Evolutionary conservation across 2,113 vertebrate species (phyloP).

Genomic region (Atherinomorus stipes): DNA sequence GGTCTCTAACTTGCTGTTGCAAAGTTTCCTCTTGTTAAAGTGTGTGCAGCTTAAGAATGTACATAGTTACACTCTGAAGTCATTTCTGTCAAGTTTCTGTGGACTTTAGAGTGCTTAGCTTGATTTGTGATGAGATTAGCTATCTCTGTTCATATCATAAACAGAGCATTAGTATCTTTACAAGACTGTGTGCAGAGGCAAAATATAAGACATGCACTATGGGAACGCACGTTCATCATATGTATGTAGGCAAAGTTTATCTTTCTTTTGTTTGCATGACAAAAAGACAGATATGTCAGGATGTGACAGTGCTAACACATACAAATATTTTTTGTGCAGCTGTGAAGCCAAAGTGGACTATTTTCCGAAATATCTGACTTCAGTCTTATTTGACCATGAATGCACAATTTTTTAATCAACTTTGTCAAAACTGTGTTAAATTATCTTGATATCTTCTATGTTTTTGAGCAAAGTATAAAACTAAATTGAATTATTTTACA

Average conservation of each 20-base stretch:
- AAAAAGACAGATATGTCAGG: slow-evolving; percentile 30
- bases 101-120: slow-evolving; percentile 22
- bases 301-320: slow-evolving; percentile 2
- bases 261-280: slow-evolving; percentile 19
- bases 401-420: not conserved
- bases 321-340: not conserved
- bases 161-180: slow-evolving; percentile 49
- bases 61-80: slow-evolving; percentile 49
- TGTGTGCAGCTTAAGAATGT: slow-evolving; percentile 33
- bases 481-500: not conserved
- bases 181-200: slow-evolving; percentile 22
- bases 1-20: slow-evolving; percentile 5
- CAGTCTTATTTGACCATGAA: not conserved
- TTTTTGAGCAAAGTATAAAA: not conserved
- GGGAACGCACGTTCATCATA: slow-evolving; percentile 42
- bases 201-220: slow-evolving; percentile 26
- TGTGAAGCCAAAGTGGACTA: not conserved
- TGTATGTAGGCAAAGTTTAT: slow-evolving; percentile 25
- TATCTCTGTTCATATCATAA: slow-evolving; percentile 62
- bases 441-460: not conserved
- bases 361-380: not conserved
- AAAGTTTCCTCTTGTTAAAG: slow-evolving; percentile 37
- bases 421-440: not conserved
- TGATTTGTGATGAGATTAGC: slow-evolving; percentile 58
- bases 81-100: slow-evolving; percentile 33